These are phyloP conservation scores for Podarcis muralis DNA, from an alignment of 2,113 vertebrate genomes.

Conservation along the genomic window DNA sequence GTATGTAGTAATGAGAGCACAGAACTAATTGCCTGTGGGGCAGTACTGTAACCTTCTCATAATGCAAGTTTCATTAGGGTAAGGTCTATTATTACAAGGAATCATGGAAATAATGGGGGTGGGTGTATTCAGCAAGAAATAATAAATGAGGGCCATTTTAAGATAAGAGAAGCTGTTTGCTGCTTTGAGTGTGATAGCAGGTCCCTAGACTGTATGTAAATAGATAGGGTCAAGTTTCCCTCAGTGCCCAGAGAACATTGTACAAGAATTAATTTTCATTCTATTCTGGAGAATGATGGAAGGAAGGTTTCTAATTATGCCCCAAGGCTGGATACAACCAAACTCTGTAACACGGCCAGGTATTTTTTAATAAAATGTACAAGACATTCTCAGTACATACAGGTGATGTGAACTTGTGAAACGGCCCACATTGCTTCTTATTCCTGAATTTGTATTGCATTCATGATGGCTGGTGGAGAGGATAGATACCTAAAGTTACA, in stretches of 20 bases:
- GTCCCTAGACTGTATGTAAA: conserved; percentile 75
- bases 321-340: conserved; percentile 52
- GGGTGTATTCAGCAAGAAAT: conserved; percentile 84
- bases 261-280: conserved; percentile 79
- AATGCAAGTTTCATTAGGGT: conserved; percentile 85
- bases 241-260: conserved; percentile 60
- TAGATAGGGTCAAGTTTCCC: conserved; percentile 79
- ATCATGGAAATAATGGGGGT: conserved; percentile 80
- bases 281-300: conserved; percentile 63
- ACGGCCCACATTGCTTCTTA: background rate
- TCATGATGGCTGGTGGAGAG: background rate
- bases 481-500: background rate
- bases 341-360: conserved; percentile 36
- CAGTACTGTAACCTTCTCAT: conserved; percentile 80
- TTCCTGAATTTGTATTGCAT: background rate
- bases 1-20: conserved; percentile 78
- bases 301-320: conserved; percentile 68
- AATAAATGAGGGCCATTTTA: conserved; percentile 85
- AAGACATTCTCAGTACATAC: background rate
- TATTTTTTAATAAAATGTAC: conserved; percentile 2
- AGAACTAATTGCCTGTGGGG: conserved; percentile 82
- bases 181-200: conserved; percentile 78
- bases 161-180: conserved; percentile 85
- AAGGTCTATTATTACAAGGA: conserved; percentile 79
- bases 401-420: conserved; percentile 18